Evolutionary conservation across 2,113 vertebrate genomes (phyloP).

Genomic region (Otolemur garnettii): DNA sequence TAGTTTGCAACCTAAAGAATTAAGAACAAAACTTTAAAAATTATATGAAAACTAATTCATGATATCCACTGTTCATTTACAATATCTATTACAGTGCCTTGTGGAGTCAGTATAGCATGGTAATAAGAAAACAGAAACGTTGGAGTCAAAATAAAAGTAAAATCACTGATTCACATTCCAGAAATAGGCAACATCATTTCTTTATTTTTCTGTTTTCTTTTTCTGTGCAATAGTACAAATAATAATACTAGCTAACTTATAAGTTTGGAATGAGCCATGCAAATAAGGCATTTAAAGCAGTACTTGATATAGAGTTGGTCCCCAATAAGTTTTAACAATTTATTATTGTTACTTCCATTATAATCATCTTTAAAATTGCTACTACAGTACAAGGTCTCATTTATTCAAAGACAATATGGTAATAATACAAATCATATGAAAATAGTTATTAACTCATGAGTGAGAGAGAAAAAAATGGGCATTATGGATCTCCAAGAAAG

Average conservation of each 20-base stretch:
- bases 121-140: not conserved
- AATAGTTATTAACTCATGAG: not conserved
- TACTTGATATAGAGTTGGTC: not conserved
- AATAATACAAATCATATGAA: not conserved
- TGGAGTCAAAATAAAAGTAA: not conserved
- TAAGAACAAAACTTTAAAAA: constrained; percentile 23
- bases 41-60: constrained; percentile 34
- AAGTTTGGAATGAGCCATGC: not conserved
- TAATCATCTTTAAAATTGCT: not conserved
- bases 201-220: not conserved
- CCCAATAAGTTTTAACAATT: constrained; percentile 9
- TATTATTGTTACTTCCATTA: not conserved
- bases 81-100: not conserved
- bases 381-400: not conserved
- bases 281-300: not conserved
- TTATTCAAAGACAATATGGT: not conserved
- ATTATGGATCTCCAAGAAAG: not conserved
- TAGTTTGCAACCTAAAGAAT: not conserved
- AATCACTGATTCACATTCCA: not conserved
- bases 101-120: not conserved
- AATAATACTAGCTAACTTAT: not conserved
- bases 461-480: not conserved
- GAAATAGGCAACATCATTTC: not conserved
- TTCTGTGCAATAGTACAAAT: not conserved
- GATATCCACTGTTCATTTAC: not conserved